Evolutionary conservation across 1,140 invertebrate genomes (phyloP), one percentile per base, ranked within the genome.

Genomic region (Formica exsecta): DNA sequence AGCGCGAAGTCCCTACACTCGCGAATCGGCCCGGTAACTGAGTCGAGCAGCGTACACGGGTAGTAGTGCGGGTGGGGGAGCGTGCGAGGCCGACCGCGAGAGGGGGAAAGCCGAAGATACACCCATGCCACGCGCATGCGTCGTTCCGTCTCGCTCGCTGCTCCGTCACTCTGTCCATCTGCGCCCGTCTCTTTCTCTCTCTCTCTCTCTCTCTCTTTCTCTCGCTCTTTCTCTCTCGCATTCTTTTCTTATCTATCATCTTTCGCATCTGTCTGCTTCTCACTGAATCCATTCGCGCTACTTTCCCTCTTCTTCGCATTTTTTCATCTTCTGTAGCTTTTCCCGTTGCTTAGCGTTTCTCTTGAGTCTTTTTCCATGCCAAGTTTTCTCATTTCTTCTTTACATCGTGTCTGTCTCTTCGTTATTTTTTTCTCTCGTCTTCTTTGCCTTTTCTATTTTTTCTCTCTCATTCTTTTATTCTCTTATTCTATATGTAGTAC

Each of bases 21-120:
- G 93, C 93, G 92, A 92, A 93, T 94, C 93, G 93, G 91, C 92
- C 93, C 93, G 94, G 93, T 94, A 93, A 95, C 94, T 95, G 94
- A 94, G 87, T 91, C 92, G 89, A 86, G 88, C 91, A 36, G n/a
- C 29, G 71, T 22, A n/a, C 32, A n/a, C n/a, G 51, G 48, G 70
- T 13, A 13, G 6, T 19, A 13, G 6, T 19, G n/a, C 54, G 54
- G 4, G 16, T 54, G 71, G 80, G 57, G 93, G 93, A 91, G 90
- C 86, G 91, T 71, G 87, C 90, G 87, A 71, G 76, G 70, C 81
- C 81, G 70, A 74, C 71, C 48, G 44, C 54, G 25, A 48, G 25
- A 44, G 3, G 29, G 62, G 66, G 88, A 85, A 86, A 57, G 84
- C 75, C 79, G 89, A 92, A 92, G 93, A 94, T 94, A 94, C 93